Conservation (phyloP, 2,888 invertebrate species). For the Morpho deidamia region DNA sequence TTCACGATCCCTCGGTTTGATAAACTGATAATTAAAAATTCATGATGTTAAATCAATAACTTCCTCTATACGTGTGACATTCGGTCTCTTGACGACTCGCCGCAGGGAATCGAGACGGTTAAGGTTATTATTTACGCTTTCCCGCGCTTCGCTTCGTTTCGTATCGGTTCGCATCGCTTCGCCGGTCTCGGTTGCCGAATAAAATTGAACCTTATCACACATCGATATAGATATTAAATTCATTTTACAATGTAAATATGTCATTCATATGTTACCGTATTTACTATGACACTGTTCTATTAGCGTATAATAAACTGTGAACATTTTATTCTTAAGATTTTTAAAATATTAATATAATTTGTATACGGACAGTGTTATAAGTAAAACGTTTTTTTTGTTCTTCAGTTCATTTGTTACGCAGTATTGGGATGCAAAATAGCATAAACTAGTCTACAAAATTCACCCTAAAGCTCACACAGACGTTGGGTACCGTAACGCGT, state of each 20-base stretch:
- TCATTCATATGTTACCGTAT: slow-evolving; percentile 4
- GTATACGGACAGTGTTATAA: not conserved
- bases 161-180: slow-evolving; percentile 10
- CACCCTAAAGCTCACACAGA: not conserved
- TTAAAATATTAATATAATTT: not conserved
- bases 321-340: not conserved
- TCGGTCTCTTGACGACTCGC: not conserved
- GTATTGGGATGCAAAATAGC: not conserved
- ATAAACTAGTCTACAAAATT: not conserved
- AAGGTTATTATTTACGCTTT: slow-evolving; percentile 10
- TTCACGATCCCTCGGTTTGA: too few relatives aligned
- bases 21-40: too few relatives aligned
- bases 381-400: not conserved
- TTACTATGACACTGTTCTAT: slow-evolving; percentile 3
- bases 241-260: slow-evolving; percentile 14
- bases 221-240: slow-evolving; percentile 12
- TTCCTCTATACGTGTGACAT: too few relatives aligned
- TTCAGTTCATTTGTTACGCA: slow-evolving; percentile 7
- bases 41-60: too few relatives aligned
- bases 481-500: too few relatives aligned
- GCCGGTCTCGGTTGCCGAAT: slow-evolving; percentile 1
- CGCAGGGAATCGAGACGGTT: not conserved
- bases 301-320: not conserved
- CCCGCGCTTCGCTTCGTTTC: slow-evolving; percentile 19
- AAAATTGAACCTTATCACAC: slow-evolving; percentile 13